Evolutionary conservation across 2,113 vertebrate species (phyloP).

Genomic region (Dolichotis patagonum): DNA sequence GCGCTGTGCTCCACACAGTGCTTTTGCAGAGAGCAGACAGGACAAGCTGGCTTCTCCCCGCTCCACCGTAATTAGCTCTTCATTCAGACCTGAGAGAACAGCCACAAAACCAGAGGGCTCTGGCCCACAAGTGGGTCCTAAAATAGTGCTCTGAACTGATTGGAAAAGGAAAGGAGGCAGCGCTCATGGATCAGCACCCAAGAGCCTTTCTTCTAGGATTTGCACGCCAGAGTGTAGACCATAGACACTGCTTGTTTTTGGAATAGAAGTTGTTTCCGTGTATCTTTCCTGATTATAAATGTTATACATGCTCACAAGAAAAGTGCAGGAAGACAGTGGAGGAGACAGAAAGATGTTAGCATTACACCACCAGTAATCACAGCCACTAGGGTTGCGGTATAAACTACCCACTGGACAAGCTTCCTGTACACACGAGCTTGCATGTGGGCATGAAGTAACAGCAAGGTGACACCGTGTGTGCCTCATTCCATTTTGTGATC

Average conservation of each 20-base stretch:
- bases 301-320: background rate
- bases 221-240: background rate
- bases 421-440: background rate
- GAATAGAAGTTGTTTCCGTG: background rate
- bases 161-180: background rate
- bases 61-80: background rate
- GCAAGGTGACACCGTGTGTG: background rate
- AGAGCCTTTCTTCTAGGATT: no score
- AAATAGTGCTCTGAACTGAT: background rate
- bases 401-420: background rate
- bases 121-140: background rate
- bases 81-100: background rate
- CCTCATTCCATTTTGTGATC: background rate
- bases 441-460: background rate
- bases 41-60: background rate
- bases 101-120: background rate
- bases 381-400: background rate
- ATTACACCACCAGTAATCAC: background rate
- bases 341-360: background rate
- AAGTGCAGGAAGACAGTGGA: background rate
- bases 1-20: background rate
- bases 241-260: background rate
- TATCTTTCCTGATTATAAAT: slow-evolving; percentile 30
- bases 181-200: background rate
- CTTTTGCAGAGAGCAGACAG: background rate